Base-by-base conservation (phyloP, 2,113 vertebrate species). In the Urocynchramus pylzowi region DNA sequence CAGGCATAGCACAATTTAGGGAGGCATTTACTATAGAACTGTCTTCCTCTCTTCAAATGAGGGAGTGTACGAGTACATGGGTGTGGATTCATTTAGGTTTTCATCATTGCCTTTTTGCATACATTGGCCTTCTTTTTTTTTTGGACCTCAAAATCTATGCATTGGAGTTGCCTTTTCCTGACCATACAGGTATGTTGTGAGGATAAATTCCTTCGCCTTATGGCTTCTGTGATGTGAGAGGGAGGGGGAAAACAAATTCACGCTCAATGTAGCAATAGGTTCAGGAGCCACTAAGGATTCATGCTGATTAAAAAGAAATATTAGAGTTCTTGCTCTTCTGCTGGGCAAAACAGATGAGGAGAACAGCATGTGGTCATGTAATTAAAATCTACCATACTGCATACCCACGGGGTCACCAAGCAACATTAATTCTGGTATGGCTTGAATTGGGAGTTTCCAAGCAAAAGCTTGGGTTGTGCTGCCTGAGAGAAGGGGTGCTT, bases 301-400 rank as follows among this genome's bases (percentile, higher is more conserved):
- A 10, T 41, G 39, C 84, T 95, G 60, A 84, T 97, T 87, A 75
- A 81, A 93, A 93, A 84, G 67, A 90, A 90, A 84, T 86, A 67
- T n/a, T 80, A 50, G 64, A 78, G 39, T 70, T 50, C 60, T 85
- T 93, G 35, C 42, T 92, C 47, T 86, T 96, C 75, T 93, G 42
- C 71, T 86, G 80, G 68, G 60, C 60, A 70, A 63, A 93, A 84
- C 93, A 96, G 95, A 95, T 95, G 84, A 93, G 24, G 37, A 68
- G 77, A 95, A 37, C 91, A 94, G 91, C 84, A 68, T 89, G 96
- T 79, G 74, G 64, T 78, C 74, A 14, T 95, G 56, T 91, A 95
- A 95, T 94, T 95, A 95, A 96, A 95, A 84, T 89, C 77, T 75
- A 49, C 65, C 7, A 1, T 89, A 82, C 79, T 90, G 60, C 77